Percentiles rank a stretch among this genome's conserved stretches.
Conservation (phyloP, 2,888 invertebrate species). For the Emmelina monodactyla region DNA sequence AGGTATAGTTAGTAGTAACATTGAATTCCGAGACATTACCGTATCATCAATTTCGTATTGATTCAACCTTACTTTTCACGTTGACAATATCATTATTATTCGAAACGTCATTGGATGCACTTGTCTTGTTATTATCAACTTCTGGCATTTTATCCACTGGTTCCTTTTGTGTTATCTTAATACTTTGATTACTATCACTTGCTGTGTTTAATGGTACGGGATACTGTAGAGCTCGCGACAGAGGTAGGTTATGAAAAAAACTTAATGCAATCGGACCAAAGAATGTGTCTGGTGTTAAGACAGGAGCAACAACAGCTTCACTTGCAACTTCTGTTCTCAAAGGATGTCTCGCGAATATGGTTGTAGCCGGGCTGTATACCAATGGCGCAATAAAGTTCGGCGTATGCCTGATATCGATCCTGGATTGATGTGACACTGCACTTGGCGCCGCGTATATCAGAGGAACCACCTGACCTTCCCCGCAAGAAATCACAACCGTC, state of each 20-base stretch:
- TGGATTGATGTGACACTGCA: conserved; percentile 64
- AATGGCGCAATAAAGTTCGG: conserved; percentile 32
- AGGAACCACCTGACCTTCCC: conserved; percentile 26
- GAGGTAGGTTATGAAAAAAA: conserved; percentile 40
- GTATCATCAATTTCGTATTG: too few species aligned
- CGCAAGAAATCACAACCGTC: conserved; percentile 24
- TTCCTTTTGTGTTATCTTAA: too few species aligned
- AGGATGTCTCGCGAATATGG: conserved; percentile 22
- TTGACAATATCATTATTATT: too few species aligned
- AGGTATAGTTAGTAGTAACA: too few species aligned
- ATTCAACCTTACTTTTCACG: too few species aligned
- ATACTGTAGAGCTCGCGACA: conserved; percentile 40
- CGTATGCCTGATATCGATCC: conserved; percentile 50
- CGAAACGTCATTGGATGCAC: too few species aligned
- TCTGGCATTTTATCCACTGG: too few species aligned
- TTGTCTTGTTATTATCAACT: too few species aligned
- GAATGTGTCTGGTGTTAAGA: conserved; percentile 27
- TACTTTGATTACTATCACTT: too few species aligned
- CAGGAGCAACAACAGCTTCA: conserved; percentile 25
- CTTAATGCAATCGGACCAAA: conserved; percentile 38
- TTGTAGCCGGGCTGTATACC: conserved; percentile 31
- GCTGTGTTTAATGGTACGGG: conserved; percentile 34
- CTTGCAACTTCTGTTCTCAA: conserved; percentile 18
- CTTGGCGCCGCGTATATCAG: conserved; percentile 54
- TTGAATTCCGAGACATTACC: too few species aligned